Percentiles rank a stretch among this genome's conserved stretches.
These are phyloP conservation scores for Dromius quadrimaculatus DNA, from an alignment of 2,888 invertebrate species.

Conservation along the genomic window DNA sequence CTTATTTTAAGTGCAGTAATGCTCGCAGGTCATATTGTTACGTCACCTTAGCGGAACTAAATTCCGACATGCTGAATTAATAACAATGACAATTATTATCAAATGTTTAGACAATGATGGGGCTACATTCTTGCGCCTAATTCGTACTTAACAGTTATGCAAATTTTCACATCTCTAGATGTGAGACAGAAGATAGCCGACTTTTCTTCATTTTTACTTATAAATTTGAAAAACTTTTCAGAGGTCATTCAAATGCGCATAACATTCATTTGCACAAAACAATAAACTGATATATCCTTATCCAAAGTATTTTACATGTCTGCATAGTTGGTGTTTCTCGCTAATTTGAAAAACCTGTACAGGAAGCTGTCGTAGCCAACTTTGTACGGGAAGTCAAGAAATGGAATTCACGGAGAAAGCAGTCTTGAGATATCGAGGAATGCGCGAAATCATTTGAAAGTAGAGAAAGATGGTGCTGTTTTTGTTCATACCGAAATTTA, in stretches of 20 bases:
- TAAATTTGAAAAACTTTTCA: no score
- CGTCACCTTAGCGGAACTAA: slow-evolving; percentile 32
- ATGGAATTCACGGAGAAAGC: slow-evolving; percentile 36
- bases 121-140: slow-evolving; percentile 19
- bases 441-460: no score
- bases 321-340: slow-evolving; percentile 8
- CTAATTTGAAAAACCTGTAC: slow-evolving; percentile 47
- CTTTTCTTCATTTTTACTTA: no score
- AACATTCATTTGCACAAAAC: no score
- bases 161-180: no score
- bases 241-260: no score
- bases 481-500: no score
- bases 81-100: slow-evolving; percentile 35
- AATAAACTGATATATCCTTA: no score
- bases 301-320: neutral
- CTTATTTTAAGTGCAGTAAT: slow-evolving; percentile 23
- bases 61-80: slow-evolving; percentile 32
- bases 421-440: no score
- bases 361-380: slow-evolving; percentile 28
- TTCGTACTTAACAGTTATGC: slow-evolving; percentile 16
- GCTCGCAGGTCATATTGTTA: neutral
- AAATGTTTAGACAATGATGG: slow-evolving; percentile 17
- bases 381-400: slow-evolving; percentile 32
- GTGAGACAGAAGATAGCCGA: no score
- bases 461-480: no score